A percentile compares a stretch with the other conserved stretches of the same genome.
Conservation (phyloP, 2,888 invertebrate genomes). For the Amphipyra tragopoginis region DNA sequence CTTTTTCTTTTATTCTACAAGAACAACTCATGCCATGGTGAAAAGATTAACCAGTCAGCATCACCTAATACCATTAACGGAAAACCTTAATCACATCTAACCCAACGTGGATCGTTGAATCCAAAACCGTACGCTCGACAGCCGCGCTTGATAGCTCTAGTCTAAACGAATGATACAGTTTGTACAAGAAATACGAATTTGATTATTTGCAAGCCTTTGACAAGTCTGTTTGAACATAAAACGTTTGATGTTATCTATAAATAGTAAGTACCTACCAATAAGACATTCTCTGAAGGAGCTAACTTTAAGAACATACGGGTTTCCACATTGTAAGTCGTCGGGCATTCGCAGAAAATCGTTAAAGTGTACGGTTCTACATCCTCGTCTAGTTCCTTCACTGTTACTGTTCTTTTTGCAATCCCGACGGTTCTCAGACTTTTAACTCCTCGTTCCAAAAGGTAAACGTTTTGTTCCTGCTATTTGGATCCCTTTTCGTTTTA, state of each 20-base stretch:
- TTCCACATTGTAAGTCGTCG: neutral
- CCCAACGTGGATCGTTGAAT: neutral
- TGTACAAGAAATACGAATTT: neutral
- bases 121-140: neutral
- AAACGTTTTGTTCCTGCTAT: constrained; percentile 10
- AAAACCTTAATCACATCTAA: too few species aligned
- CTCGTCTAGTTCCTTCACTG: constrained; percentile 9
- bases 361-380: constrained; percentile 12
- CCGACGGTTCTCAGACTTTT: constrained; percentile 24
- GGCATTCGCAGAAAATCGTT: constrained; percentile 8
- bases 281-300: neutral
- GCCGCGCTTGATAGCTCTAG: neutral
- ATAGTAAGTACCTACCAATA: constrained; percentile 2
- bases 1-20: too few species aligned
- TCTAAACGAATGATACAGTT: neutral
- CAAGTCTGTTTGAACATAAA: constrained; percentile 3
- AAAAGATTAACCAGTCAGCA: too few species aligned
- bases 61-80: too few species aligned
- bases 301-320: constrained; percentile 4
- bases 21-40: too few species aligned
- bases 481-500: neutral
- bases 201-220: neutral
- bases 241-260: constrained; percentile 13
- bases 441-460: constrained; percentile 4
- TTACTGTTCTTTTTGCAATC: constrained; percentile 10